Evolutionary conservation across 2,113 vertebrate genomes (phyloP), one percentile per base, ranked within the genome.

Genomic region (Vidua chalybeata): DNA sequence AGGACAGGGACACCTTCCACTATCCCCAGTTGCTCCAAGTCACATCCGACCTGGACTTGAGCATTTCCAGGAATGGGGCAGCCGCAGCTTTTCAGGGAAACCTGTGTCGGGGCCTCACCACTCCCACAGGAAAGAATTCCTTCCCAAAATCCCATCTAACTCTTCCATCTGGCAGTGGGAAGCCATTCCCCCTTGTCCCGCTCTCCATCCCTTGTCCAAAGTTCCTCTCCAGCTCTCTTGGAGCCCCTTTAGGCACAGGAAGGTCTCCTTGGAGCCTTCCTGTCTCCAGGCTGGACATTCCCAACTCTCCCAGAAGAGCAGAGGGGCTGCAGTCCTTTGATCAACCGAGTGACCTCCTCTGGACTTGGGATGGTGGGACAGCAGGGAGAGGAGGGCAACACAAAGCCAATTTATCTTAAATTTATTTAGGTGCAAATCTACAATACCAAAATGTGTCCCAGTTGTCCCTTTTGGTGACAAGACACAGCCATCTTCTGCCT

Each of bases 11-110:
- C 12, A 69, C 8, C 31, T 84, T 5, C 48, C 41, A 23, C 48
- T 28, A 10, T 6, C 3, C 55, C 55, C 49, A 7, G 1, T 11
- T 23, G 8, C 6, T 90, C 63, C n/a, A 69, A 89, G 8, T 24
- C 20, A 4, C 1, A 1, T 62, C 13, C 10, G 13, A 2, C 1
- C 4, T 8, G 35, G 26, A 4, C 26, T 63, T 5, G 18, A 3
- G 9, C 27, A 27, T 11, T 71, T 63, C 35, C 48, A 69, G 72
- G 41, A 9, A 63, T 33, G 8, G 15, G 7, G 6, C 4, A 69
- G 35, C 11, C 11, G 5, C 26, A 69, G 10, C 7, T 43, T 37
- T 7, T 35, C 48, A 31, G 17, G 15, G 6, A 3, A 74, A 4
- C 1, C 37, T 7, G 2, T 67, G 4, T 46, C 48, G 61, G 39